Conservation (phyloP, 1,140 invertebrate species). For the Hirudo medicinalis region DNA sequence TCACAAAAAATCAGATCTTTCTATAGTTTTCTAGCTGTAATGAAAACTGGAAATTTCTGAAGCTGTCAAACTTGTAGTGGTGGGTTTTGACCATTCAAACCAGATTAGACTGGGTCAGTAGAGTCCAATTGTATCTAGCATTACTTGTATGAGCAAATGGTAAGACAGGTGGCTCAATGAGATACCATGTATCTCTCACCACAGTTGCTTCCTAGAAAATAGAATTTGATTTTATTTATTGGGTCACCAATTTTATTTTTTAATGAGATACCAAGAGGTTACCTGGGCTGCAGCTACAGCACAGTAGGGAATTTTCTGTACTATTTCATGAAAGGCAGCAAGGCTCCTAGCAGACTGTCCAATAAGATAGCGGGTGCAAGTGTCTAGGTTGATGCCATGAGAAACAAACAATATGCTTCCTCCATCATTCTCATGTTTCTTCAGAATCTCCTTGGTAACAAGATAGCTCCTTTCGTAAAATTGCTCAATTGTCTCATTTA, state of each 20-base stretch:
- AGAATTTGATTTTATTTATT: background rate
- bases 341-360: slow-evolving; percentile 51
- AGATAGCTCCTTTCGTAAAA: slow-evolving; percentile 54
- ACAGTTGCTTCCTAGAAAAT: slow-evolving; percentile 14
- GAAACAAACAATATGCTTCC: slow-evolving; percentile 68
- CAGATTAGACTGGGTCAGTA: slow-evolving; percentile 12
- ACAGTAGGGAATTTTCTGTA: slow-evolving; percentile 59
- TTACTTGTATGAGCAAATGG: slow-evolving; percentile 25
- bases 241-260: background rate
- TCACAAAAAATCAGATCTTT: no score
- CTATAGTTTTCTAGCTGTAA: no score
- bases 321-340: slow-evolving; percentile 54
- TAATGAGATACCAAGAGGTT: background rate
- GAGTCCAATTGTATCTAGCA: slow-evolving; percentile 23
- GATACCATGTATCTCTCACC: slow-evolving; percentile 24
- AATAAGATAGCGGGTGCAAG: slow-evolving; percentile 60
- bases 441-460: slow-evolving; percentile 37
- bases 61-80: no score
- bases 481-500: slow-evolving; percentile 45
- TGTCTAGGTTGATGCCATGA: slow-evolving; percentile 72
- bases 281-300: slow-evolving; percentile 45
- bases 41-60: no score
- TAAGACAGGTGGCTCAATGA: slow-evolving; percentile 23
- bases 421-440: slow-evolving; percentile 32
- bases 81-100: background rate